These are phyloP conservation scores for Saxidomus purpurata DNA, from an alignment of 1,140 invertebrate genomes.

Conservation along the genomic window DNA sequence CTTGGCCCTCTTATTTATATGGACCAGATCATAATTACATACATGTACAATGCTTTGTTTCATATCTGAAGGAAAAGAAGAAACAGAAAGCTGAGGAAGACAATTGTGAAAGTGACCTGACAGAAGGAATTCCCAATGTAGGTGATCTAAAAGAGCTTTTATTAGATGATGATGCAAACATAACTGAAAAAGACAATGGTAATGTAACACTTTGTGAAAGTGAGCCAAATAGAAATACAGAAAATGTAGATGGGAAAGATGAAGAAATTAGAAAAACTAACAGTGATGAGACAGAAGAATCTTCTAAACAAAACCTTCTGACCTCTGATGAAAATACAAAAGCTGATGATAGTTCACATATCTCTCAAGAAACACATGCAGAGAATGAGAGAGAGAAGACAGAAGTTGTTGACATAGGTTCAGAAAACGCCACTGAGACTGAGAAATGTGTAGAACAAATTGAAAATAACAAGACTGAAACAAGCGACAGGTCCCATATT, in stretches of 20 bases:
- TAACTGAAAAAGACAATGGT: not conserved
- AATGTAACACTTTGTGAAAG: not conserved
- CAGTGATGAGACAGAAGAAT: not conserved
- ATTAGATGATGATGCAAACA: not conserved
- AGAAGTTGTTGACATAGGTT: not conserved
- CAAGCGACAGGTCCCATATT: not conserved
- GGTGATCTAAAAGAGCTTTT: constrained; percentile 30
- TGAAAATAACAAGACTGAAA: not conserved
- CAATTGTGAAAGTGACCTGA: constrained; percentile 8
- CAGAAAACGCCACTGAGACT: not conserved
- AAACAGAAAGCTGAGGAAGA: not conserved
- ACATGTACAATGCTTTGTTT: too few species aligned
- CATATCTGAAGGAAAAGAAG: constrained; percentile 35
- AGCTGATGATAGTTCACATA: not conserved
- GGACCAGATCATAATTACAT: too few species aligned
- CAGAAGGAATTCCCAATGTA: constrained; percentile 47
- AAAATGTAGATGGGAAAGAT: not conserved
- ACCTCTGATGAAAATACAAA: not conserved
- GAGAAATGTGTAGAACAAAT: not conserved
- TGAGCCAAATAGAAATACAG: not conserved
- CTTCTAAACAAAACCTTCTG: not conserved
- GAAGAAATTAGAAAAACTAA: not conserved
- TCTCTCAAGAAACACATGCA: not conserved
- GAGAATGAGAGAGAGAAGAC: not conserved
- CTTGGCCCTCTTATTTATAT: too few species aligned